These are phyloP conservation scores for Mycetomoellerius zeteki DNA, from an alignment of 1,140 invertebrate genomes.

Conservation along the genomic window DNA sequence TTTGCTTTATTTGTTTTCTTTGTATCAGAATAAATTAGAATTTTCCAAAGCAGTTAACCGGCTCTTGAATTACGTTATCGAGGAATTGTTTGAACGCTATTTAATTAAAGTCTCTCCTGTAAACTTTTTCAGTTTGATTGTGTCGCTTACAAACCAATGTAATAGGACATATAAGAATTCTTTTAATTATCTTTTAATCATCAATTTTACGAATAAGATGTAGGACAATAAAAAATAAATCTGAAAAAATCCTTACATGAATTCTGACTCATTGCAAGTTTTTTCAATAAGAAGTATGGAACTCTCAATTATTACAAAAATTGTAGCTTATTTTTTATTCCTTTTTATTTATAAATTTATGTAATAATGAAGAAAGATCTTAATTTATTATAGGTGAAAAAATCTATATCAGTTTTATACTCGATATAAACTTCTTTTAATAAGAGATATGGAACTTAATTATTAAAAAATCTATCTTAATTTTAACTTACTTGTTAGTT, in stretches of 20 bases:
- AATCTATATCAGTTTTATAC: background rate
- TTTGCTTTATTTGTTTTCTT: background rate
- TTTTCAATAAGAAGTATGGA: background rate
- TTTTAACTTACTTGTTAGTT: background rate
- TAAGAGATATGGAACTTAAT: background rate
- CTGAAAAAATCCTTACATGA: background rate
- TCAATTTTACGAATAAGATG: background rate
- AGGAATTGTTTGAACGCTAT: background rate
- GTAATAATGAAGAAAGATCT: background rate
- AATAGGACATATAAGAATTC: background rate
- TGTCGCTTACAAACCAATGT: background rate
- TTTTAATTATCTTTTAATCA: too few species aligned
- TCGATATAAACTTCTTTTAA: background rate
- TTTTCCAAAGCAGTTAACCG: slow-evolving; percentile 13
- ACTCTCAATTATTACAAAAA: background rate
- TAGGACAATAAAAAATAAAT: background rate
- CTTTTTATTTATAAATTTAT: background rate
- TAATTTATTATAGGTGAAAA: background rate
- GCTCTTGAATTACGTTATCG: slow-evolving; percentile 10
- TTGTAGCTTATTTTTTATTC: background rate
- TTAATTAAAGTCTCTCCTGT: background rate
- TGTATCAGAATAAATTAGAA: slow-evolving; percentile 8
- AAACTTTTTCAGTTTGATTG: slow-evolving; percentile 33
- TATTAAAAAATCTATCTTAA: background rate
- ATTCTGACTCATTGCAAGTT: background rate